Evolutionary conservation across 2,113 vertebrate genomes (phyloP).

Genomic region (Daubentonia madagascariensis): DNA sequence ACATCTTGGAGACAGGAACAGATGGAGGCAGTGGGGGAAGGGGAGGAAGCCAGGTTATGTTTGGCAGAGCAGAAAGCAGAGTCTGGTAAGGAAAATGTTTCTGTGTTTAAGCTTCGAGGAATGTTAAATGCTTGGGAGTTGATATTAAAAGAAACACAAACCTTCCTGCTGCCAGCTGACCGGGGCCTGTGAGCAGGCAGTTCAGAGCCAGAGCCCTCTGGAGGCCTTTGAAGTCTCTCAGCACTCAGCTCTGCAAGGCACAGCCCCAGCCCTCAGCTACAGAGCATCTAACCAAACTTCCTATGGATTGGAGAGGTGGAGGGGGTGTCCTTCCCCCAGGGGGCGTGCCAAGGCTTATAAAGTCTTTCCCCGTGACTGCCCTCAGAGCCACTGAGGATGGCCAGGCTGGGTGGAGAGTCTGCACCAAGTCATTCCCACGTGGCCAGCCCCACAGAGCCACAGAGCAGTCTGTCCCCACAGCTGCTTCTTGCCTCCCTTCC

Average conservation of each 20-base stretch:
- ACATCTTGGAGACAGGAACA: conserved; percentile 53
- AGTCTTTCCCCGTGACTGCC: neutral
- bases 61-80: conserved; percentile 71
- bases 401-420: neutral
- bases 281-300: neutral
- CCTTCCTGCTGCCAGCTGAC: conserved; percentile 65
- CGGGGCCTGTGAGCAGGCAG: conserved; percentile 30
- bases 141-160: conserved; percentile 69
- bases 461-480: neutral
- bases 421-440: neutral
- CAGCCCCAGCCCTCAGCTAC: neutral
- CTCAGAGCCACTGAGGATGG: neutral
- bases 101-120: conserved; percentile 77
- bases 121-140: conserved; percentile 68
- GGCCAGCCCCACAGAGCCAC: neutral
- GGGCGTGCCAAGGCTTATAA: rapidly evolving
- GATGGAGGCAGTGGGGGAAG: conserved; percentile 64
- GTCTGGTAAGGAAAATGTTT: conserved; percentile 69
- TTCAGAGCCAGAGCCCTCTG: neutral
- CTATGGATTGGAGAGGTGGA: neutral
- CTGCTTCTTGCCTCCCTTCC: neutral
- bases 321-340: neutral
- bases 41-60: conserved; percentile 67
- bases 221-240: conserved; percentile 32
- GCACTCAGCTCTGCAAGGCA: neutral